A percentile compares a stretch with the other conserved stretches of the same genome.
Evolutionary conservation across 2,888 invertebrate genomes (phyloP).

Genomic region (Apoderus coryli): DNA sequence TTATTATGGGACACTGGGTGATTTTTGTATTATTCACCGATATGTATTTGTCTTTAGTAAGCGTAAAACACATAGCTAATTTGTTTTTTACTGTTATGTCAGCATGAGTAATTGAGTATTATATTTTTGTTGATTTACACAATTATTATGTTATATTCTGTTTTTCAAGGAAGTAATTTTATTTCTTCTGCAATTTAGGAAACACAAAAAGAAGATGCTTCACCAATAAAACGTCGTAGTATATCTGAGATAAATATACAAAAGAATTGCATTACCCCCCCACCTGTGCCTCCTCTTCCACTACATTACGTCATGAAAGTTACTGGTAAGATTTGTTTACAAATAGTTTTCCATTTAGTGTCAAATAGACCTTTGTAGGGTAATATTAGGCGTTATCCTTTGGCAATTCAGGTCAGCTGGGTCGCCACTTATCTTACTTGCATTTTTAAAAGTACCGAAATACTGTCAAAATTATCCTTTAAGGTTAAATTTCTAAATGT

Average conservation of each 20-base stretch:
- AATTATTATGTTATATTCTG: constrained; percentile 10
- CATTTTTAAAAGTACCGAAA: too few relatives aligned
- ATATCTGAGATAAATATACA: constrained; percentile 23
- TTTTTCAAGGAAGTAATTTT: constrained; percentile 22
- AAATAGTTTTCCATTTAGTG: too few relatives aligned
- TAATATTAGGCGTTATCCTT: too few relatives aligned
- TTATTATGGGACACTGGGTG: too few relatives aligned
- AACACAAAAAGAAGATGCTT: too few relatives aligned
- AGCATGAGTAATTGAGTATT: constrained; percentile 6
- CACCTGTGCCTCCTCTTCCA: constrained; percentile 51
- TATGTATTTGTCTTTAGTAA: neutral
- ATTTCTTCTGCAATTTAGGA: constrained; percentile 22
- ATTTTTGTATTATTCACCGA: too few relatives aligned
- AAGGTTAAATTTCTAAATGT: too few relatives aligned
- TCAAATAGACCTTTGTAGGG: too few relatives aligned
- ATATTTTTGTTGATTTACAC: neutral
- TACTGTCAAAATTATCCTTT: too few relatives aligned
- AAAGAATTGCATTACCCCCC: constrained; percentile 41
- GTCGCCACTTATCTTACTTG: too few relatives aligned
- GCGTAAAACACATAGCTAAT: neutral
- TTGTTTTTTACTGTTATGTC: constrained; percentile 3
- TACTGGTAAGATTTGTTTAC: constrained; percentile 22
- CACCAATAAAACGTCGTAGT: too few relatives aligned
- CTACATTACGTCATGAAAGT: constrained; percentile 36
- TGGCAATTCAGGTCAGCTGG: too few relatives aligned